phyloP scores from a whole-genome alignment of 1,140 invertebrate genomes.

The Drosophila orena region DNA sequence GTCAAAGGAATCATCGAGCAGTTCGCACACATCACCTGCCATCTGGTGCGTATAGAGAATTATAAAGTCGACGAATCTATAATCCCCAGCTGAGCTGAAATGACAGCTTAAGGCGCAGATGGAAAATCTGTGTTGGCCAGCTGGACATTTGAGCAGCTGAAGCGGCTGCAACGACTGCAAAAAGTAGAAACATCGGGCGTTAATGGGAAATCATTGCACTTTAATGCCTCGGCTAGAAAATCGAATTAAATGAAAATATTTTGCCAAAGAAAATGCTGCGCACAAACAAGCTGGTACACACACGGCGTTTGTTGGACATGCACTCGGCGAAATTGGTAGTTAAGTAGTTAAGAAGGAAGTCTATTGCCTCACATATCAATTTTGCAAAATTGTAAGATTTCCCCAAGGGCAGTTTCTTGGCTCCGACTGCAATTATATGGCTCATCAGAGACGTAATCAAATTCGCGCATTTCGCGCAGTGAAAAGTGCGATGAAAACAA shows the following conservation, averaged over 20 bases:
- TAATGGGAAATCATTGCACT: slow-evolving; percentile 52
- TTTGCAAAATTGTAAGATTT: no score
- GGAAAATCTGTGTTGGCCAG: slow-evolving; percentile 21
- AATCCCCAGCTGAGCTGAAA: background rate
- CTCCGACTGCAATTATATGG: no score
- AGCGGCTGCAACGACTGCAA: slow-evolving; percentile 1
- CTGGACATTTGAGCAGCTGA: slow-evolving; percentile 6
- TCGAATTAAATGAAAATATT: slow-evolving; percentile 55
- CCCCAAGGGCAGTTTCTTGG: no score
- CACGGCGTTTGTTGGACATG: slow-evolving; percentile 3
- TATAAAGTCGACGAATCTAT: background rate
- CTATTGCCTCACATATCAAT: no score
- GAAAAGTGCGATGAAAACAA: background rate
- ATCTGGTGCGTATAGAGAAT: background rate
- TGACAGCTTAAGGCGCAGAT: slow-evolving; percentile 20
- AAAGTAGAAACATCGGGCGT: slow-evolving; percentile 40
- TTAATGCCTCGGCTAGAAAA: slow-evolving; percentile 33
- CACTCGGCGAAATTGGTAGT: slow-evolving; percentile 3
- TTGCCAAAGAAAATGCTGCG: slow-evolving; percentile 18
- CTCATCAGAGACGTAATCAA: no score
- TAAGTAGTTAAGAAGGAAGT: no score
- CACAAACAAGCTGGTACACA: slow-evolving; percentile 14
- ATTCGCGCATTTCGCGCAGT: no score
- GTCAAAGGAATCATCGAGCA: background rate
- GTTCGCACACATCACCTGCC: background rate